Evolutionary conservation across 2,113 vertebrate species (phyloP).

Genomic region (Colinus virginianus): DNA sequence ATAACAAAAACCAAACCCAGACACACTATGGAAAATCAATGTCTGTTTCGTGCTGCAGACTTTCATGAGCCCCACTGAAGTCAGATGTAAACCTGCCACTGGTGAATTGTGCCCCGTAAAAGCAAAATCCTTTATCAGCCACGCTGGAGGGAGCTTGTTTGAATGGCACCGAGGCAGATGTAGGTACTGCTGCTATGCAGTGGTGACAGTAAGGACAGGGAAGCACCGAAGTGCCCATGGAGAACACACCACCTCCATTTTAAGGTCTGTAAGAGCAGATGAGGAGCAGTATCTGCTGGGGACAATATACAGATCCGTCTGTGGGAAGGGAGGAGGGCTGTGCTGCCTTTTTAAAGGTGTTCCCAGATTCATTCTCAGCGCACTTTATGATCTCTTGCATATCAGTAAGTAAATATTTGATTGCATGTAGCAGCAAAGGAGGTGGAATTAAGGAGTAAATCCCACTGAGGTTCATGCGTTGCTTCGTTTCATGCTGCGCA

Average conservation of each 20-base stretch:
- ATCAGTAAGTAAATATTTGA: not conserved
- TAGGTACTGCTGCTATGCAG: not conserved
- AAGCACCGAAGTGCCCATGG: not conserved
- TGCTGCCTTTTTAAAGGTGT: not conserved
- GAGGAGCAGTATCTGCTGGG: not conserved
- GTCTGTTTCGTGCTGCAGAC: not conserved
- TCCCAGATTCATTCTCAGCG: not conserved
- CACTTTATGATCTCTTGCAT: not conserved
- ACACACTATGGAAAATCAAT: not conserved
- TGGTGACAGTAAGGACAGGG: not conserved
- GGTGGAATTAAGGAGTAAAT: not conserved
- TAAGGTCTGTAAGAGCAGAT: not conserved
- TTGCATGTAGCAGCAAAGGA: not conserved
- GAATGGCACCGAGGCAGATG: not conserved
- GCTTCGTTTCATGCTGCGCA: fast-evolving
- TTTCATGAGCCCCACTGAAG: not conserved
- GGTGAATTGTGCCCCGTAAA: not conserved
- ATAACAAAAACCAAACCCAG: not conserved
- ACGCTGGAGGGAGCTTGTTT: not conserved
- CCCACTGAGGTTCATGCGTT: not conserved
- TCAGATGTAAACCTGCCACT: not conserved
- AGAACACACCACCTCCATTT: not conserved
- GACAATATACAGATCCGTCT: no score
- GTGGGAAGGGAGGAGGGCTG: not conserved
- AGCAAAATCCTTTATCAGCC: not conserved